Base-by-base conservation (phyloP, 2,888 invertebrate genomes). In the Micoletzkya japonica region DNA sequence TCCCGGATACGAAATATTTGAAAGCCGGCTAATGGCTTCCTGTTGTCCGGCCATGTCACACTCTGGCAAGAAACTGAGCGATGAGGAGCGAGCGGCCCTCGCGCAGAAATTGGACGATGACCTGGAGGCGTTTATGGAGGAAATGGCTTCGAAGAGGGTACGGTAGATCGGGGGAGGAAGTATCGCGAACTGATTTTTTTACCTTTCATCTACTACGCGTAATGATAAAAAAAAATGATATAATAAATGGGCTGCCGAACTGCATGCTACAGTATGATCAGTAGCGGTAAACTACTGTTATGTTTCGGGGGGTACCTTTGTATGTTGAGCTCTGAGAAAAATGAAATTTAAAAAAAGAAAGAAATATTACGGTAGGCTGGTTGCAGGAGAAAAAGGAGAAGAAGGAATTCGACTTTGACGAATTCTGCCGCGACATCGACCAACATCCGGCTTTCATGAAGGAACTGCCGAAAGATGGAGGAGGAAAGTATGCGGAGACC, bases 371-470 rank as follows among this genome's bases (percentile, higher is more conserved):
- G n/a, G n/a, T n/a, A n/a, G n/a, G n/a, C n/a, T n/a, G n/a, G n/a
- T n/a, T n/a, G n/a, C n/a, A n/a, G n/a, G 64, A 74, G 50, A 59
- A 73, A 49, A 71, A 60, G 20, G 72, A 72, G 52, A 72, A 72
- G 50, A 81, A 83, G 56, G 75, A 78, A 30, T 84, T 84, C 73
- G 77, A 84, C 60, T 84, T 85, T 63, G 84, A 82, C 59, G 79
- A 82, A 66, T 83, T 81, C 80, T 77, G 81, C 59, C 77, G 77
- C 61, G 81, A 83, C 34, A 73, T 84, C 50, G 83, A 85, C 69
- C 75, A 80, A 60, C 84, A 84, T 75, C 84, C 84, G 20, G 79
- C 80, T 24, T 84, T 84, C 71, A 82, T 82, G 82, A 82, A 61
- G 4, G 81, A 83, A 30, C 57, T 79, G 39, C 71, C 76, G 60